Evolutionary conservation across 2,888 invertebrate species (phyloP).

Genomic region (Campoletis raptor): DNA sequence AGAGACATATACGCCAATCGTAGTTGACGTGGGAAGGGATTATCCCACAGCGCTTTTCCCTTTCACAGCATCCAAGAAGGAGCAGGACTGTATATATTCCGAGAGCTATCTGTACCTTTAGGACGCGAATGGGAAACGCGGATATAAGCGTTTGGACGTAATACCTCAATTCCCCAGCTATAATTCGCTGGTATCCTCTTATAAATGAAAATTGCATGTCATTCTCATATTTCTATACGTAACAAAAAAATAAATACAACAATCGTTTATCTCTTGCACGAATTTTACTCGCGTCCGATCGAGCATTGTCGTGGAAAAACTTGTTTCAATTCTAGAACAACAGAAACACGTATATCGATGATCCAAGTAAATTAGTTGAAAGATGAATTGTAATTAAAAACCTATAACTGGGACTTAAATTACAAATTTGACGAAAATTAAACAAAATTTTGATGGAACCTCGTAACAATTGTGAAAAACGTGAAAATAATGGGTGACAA

Average conservation of each 20-base stretch:
- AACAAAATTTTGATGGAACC: slow-evolving; percentile 4
- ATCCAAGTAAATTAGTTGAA: neutral
- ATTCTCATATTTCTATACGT: slow-evolving; percentile 8
- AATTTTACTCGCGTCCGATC: neutral
- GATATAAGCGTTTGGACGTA: slow-evolving; percentile 32
- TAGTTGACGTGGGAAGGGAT: slow-evolving; percentile 60
- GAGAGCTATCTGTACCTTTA: slow-evolving; percentile 2
- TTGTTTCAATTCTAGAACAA: neutral
- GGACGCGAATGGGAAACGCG: slow-evolving; percentile 20
- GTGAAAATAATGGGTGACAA: slow-evolving; percentile 10
- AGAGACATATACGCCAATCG: slow-evolving; percentile 36
- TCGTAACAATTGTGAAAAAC: slow-evolving; percentile 21
- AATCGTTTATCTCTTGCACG: neutral
- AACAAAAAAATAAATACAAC: neutral
- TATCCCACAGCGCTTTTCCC: slow-evolving; percentile 57
- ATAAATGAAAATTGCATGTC: slow-evolving; percentile 28
- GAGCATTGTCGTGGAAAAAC: neutral
- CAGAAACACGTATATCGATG: neutral
- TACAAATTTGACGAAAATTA: neutral
- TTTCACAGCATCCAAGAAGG: slow-evolving; percentile 16
- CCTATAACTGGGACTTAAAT: neutral
- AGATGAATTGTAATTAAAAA: neutral
- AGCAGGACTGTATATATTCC: slow-evolving; percentile 22
- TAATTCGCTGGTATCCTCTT: slow-evolving; percentile 22
- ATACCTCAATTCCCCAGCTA: slow-evolving; percentile 32